Conservation (phyloP, 1,140 invertebrate genomes). For the Eueides isabella region DNA sequence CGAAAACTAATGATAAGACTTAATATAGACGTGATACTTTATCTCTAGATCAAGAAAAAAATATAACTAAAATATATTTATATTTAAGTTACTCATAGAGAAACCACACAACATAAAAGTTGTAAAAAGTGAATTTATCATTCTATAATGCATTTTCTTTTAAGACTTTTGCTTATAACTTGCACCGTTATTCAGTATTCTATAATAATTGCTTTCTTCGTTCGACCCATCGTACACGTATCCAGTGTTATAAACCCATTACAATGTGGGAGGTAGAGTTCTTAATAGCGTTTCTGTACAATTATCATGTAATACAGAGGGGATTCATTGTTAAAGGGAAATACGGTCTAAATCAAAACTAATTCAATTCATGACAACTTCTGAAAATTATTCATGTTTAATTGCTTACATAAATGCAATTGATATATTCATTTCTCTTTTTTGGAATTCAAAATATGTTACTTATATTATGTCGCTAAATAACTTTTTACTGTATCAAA, state of each 20-base stretch:
- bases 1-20: no score
- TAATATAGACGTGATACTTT: background rate
- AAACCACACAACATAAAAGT: background rate
- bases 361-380: background rate
- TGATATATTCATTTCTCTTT: no score
- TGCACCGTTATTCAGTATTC: conserved; percentile 40
- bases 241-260: conserved; percentile 57
- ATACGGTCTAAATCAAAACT: background rate
- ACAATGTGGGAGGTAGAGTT: conserved; percentile 53
- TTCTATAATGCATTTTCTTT: conserved; percentile 12
- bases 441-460: no score
- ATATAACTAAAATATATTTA: background rate
- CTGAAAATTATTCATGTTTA: background rate
- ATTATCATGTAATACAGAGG: conserved; percentile 38
- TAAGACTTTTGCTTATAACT: conserved; percentile 33
- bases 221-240: conserved; percentile 53
- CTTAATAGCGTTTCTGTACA: conserved; percentile 44
- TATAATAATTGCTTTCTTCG: conserved; percentile 62
- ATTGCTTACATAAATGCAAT: no score
- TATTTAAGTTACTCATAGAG: background rate
- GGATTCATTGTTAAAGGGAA: conserved; percentile 29
- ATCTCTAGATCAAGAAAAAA: background rate
- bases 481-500: no score
- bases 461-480: no score
- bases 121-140: conserved; percentile 1